Evolutionary conservation across 1,140 invertebrate genomes (phyloP).

Genomic region (Himalopsyche phryganea): DNA sequence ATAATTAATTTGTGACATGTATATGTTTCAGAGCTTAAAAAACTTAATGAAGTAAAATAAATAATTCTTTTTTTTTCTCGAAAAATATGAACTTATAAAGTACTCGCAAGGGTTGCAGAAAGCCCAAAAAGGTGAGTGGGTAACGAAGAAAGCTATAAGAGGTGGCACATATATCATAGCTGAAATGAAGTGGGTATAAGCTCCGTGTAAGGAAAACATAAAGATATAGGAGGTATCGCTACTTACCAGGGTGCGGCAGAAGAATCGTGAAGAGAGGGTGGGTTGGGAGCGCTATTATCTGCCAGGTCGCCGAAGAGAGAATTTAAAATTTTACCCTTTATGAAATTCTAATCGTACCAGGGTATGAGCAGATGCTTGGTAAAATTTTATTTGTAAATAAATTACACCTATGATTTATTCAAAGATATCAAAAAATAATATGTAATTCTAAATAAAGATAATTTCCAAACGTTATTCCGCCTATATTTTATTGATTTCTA

Average conservation of each 20-base stretch:
- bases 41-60: too few relatives aligned
- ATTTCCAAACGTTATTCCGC: too few relatives aligned
- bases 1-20: too few relatives aligned
- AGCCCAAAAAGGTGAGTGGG: too few relatives aligned
- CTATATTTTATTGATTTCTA: too few relatives aligned
- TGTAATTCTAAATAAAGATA: too few relatives aligned
- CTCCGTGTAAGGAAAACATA: conserved; percentile 26
- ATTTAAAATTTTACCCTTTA: conserved; percentile 22
- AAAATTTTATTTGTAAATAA: too few relatives aligned
- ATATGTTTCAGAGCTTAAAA: too few relatives aligned
- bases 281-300: conserved; percentile 6
- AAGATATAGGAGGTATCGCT: conserved; percentile 12
- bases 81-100: background rate
- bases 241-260: background rate
- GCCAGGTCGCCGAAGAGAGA: background rate
- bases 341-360: conserved; percentile 8
- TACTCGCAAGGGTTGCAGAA: background rate
- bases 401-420: too few relatives aligned
- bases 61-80: too few relatives aligned
- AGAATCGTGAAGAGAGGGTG: background rate
- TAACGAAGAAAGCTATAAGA: conserved; percentile 13
- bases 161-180: conserved; percentile 28
- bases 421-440: too few relatives aligned
- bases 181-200: conserved; percentile 32
- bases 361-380: too few relatives aligned